Conservation (phyloP, 2,113 vertebrate species). For the Nyctibius bracteatus region DNA sequence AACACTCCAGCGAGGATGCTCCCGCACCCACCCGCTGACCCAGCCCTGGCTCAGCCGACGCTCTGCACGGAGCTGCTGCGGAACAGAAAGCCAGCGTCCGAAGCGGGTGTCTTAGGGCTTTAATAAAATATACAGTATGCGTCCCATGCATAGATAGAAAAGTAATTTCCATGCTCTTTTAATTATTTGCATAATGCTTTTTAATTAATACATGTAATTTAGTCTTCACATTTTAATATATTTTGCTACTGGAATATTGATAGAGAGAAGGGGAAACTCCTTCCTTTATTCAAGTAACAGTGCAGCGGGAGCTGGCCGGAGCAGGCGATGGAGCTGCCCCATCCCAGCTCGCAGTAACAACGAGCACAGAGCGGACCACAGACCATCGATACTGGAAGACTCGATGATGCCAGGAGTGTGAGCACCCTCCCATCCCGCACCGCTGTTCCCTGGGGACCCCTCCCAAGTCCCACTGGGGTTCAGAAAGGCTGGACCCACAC, state of each 20-base stretch:
- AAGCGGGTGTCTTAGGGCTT: constrained; percentile 31
- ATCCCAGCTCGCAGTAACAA: neutral
- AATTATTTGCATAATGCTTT: constrained; percentile 65
- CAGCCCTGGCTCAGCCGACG: neutral
- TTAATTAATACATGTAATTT: constrained; percentile 30
- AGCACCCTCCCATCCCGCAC: neutral
- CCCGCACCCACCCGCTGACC: accelerated
- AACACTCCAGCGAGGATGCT: neutral
- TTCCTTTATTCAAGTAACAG: constrained; percentile 58
- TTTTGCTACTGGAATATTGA: constrained; percentile 61
- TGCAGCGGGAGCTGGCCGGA: neutral
- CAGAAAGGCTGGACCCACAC: neutral
- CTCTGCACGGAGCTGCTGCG: accelerated
- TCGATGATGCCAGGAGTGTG: neutral
- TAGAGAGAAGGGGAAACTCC: constrained; percentile 41
- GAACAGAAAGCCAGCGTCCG: neutral
- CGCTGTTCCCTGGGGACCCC: neutral
- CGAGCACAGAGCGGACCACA: neutral
- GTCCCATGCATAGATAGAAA: constrained; percentile 71
- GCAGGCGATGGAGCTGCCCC: neutral
- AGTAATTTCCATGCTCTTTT: constrained; percentile 64
- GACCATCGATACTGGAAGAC: constrained; percentile 20
- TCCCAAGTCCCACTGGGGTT: neutral
- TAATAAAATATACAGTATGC: constrained; percentile 72
- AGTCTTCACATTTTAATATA: constrained; percentile 44